Evolutionary conservation across 2,888 invertebrate genomes (phyloP), one percentile per base, ranked within the genome.

Genomic region (Stomorhina lunata): DNA sequence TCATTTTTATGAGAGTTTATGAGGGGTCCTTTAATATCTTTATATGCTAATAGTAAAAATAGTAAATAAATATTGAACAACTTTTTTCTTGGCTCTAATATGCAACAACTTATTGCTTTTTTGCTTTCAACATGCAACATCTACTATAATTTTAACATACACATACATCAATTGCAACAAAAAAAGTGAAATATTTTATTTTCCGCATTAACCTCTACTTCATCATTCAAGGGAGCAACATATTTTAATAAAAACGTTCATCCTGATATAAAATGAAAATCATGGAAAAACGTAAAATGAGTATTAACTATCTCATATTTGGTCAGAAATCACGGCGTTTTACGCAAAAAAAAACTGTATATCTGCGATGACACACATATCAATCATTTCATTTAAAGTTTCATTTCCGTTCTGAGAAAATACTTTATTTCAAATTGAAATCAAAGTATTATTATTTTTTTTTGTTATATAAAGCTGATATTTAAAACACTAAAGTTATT

Each of bases 131-230:
- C 53, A 53, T 15, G 53, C 53, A 53, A 27, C 27, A 53, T 27
- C n/a, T 27, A 53, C 27, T 10, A n/a, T 15, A 27, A 53, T 27
- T 27, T 53, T 63, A 37, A 48, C 48, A 48, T 20, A 32, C 48
- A 45, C 40, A 40, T 15, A 55, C 53, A 53, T 53, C 55, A 68
- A 68, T 55, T 68, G 9, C 4, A 32, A 6, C 10, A 22, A 22
- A 61, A 50, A 61, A 50, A 40, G 50, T 50, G 27, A 72, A 72
- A 50, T 61, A 34, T 50, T 61, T 61, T 48, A 17, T 50, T 61
- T 25, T 20, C 10, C 48, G 50, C 72, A 61, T 29, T 48, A 59
- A 71, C 45, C n/a, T 59, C n/a, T 48, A 25, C 34, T 59, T 34
- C 17, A 32, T 27, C 9, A 37, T 43, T 25, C 22, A n/a, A 59